A percentile compares a stretch with the other conserved stretches of the same genome.
Evolutionary conservation across 2,888 invertebrate species (phyloP).

Genomic region (Sminthurides aquaticus): DNA sequence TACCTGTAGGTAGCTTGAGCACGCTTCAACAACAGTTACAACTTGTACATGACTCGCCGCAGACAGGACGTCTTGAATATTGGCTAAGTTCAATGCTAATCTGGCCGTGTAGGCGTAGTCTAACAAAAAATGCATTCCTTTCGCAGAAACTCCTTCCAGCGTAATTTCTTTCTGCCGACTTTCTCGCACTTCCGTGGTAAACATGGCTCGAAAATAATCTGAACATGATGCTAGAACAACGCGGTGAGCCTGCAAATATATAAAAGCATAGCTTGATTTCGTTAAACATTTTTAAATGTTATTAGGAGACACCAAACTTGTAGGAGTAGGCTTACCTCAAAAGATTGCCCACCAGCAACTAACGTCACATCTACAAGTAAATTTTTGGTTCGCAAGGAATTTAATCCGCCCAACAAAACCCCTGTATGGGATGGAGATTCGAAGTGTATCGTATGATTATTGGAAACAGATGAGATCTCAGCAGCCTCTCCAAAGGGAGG

Average conservation of each 20-base stretch:
- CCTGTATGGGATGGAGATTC: constrained; percentile 55
- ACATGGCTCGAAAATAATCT: constrained; percentile 69
- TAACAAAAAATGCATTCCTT: constrained; percentile 58
- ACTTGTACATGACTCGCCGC: constrained; percentile 64
- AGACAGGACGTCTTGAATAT: constrained; percentile 61
- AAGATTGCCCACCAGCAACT: constrained; percentile 57
- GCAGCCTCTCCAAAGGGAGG: constrained; percentile 34
- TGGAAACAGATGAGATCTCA: constrained; percentile 29
- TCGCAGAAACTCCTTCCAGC: constrained; percentile 59
- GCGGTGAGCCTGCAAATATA: constrained; percentile 55
- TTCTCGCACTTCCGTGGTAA: constrained; percentile 61
- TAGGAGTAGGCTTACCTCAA: constrained; percentile 50
- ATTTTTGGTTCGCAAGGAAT: constrained; percentile 55
- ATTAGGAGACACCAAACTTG: background rate
- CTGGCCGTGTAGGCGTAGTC: constrained; percentile 64
- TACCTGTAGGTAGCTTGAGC: constrained; percentile 56
- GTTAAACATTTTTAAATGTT: too few species aligned
- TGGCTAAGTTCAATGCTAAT: constrained; percentile 56
- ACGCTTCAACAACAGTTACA: constrained; percentile 59
- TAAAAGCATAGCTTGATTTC: constrained; percentile 2
- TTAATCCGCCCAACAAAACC: constrained; percentile 55
- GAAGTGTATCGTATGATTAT: constrained; percentile 48
- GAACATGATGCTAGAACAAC: constrained; percentile 64
- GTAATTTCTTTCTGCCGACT: constrained; percentile 58
- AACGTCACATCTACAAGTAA: constrained; percentile 62